phyloP scores from a whole-genome alignment of 2,888 invertebrate genomes.

The Lepidochrysops patricia region DNA sequence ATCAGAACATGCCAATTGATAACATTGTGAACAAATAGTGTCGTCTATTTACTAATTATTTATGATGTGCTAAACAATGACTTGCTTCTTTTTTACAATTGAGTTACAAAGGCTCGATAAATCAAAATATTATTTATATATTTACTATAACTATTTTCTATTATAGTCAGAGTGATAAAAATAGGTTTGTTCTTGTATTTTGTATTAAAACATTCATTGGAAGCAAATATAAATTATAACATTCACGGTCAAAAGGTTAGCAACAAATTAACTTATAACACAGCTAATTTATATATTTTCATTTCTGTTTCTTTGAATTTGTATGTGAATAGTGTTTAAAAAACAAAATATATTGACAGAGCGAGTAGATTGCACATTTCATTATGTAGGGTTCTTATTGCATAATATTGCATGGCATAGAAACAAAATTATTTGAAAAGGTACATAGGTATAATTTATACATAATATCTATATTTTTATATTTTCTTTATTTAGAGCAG shows the following conservation, averaged over 20 bases:
- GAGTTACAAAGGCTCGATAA: background rate
- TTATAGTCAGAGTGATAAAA: background rate
- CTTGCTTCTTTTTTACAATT: background rate
- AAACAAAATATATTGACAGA: too few relatives aligned
- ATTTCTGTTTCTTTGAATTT: background rate
- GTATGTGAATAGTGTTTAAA: too few relatives aligned
- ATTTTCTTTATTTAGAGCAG: too few relatives aligned
- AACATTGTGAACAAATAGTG: constrained; percentile 4
- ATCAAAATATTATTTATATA: background rate
- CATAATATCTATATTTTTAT: too few relatives aligned
- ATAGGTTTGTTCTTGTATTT: background rate
- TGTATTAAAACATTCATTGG: background rate
- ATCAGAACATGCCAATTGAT: background rate
- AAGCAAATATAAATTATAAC: background rate
- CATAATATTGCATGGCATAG: too few relatives aligned
- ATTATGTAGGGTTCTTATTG: too few relatives aligned
- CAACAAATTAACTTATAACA: background rate
- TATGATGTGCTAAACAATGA: background rate
- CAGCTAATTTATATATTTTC: background rate
- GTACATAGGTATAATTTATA: too few relatives aligned
- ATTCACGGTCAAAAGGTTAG: background rate
- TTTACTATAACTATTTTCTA: too few relatives aligned
- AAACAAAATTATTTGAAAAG: too few relatives aligned
- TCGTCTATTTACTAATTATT: background rate
- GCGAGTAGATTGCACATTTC: too few relatives aligned